Conservation (phyloP, 1,140 invertebrate species). For the Procambarus clarkii region DNA sequence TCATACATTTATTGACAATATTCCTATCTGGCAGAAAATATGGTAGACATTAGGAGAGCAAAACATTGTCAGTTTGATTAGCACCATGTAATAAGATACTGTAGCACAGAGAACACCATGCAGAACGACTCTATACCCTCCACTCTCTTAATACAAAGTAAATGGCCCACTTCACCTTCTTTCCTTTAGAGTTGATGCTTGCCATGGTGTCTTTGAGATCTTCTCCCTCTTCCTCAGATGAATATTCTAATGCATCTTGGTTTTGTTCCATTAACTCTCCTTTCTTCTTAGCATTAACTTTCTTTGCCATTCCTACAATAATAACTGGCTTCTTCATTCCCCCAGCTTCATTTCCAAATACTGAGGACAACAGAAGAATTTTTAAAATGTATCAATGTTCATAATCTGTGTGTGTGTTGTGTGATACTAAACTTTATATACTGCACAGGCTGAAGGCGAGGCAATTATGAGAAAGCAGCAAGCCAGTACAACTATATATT, state of each 20-base stretch:
- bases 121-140: too few relatives aligned
- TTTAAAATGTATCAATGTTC: conserved; percentile 11
- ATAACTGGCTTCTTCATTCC: conserved; percentile 82
- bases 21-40: too few relatives aligned
- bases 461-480: too few relatives aligned
- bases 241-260: conserved; percentile 97
- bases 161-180: conserved; percentile 56
- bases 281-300: conserved; percentile 86
- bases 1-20: too few relatives aligned
- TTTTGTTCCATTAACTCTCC: conserved; percentile 98
- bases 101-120: too few relatives aligned
- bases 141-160: not conserved
- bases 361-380: not conserved
- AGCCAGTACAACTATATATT: too few relatives aligned
- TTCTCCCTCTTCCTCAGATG: conserved; percentile 96
- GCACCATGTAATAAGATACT: too few relatives aligned
- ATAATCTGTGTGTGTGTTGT: too few relatives aligned
- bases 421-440: too few relatives aligned
- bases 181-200: conserved; percentile 70
- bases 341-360: conserved; percentile 54
- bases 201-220: conserved; percentile 89
- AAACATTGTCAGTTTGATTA: too few relatives aligned
- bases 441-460: too few relatives aligned
- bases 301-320: conserved; percentile 93
- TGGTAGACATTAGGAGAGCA: too few relatives aligned